These are phyloP conservation scores for Rhagonycha fulva DNA, from an alignment of 2,888 invertebrate genomes.

Conservation along the genomic window DNA sequence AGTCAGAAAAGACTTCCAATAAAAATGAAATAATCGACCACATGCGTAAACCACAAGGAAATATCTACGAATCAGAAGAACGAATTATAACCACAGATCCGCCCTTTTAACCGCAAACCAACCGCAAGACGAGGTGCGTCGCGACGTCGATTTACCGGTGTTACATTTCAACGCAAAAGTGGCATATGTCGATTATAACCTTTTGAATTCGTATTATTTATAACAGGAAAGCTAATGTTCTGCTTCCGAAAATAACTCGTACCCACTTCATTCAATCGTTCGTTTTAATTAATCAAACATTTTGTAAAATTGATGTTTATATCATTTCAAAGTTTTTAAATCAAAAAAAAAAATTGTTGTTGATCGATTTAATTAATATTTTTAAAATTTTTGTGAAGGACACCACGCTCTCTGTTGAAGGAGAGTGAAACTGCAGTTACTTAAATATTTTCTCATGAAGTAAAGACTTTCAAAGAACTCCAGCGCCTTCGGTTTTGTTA, in stretches of 20 bases:
- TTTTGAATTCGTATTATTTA: not conserved
- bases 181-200: not conserved
- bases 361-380: not conserved
- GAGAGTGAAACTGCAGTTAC: conserved; percentile 41
- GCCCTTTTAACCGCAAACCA: conserved; percentile 68
- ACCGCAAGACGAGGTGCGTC: conserved; percentile 57
- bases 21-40: conserved; percentile 56
- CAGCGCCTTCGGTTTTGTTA: conserved; percentile 10
- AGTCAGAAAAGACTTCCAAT: conserved; percentile 47
- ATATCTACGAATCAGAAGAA: conserved; percentile 62
- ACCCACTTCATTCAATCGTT: not conserved
- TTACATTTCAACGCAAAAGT: conserved; percentile 27
- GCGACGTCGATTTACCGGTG: conserved; percentile 51
- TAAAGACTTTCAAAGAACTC: conserved; percentile 29
- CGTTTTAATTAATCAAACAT: not conserved
- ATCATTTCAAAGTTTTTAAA: not conserved
- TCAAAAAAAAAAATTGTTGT: not conserved
- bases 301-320: not conserved
- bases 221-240: not conserved
- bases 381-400: not conserved
- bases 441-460: conserved; percentile 45
- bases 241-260: not conserved
- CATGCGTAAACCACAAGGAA: conserved; percentile 62
- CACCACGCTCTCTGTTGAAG: conserved; percentile 48
- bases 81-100: conserved; percentile 66